Conservation (phyloP, 2,888 invertebrate species). For the Eumacrocentrus americanus region DNA sequence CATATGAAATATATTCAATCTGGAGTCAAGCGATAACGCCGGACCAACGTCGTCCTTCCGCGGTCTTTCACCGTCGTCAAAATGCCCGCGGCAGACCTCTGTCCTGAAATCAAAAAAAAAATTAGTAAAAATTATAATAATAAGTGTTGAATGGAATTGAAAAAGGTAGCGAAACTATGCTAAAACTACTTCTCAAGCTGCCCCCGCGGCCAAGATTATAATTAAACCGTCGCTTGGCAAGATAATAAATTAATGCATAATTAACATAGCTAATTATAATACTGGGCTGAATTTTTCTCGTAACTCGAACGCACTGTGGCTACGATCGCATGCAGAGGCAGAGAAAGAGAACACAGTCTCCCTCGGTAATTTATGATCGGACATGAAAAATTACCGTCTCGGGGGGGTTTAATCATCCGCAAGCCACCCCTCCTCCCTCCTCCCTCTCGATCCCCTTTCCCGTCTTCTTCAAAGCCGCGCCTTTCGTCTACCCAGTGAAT, state of each 20-base stretch:
- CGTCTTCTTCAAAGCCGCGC: constrained; percentile 21
- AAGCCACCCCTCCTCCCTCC: constrained; percentile 42
- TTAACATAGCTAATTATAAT: constrained; percentile 62
- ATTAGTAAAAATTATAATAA: no score
- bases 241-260: constrained; percentile 61
- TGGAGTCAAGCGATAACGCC: constrained; percentile 54
- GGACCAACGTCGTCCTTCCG: constrained; percentile 10
- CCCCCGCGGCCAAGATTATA: constrained; percentile 55
- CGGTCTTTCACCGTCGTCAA: neutral
- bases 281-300: constrained; percentile 57
- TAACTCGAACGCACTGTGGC: constrained; percentile 50
- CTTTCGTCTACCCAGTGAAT: constrained; percentile 10
- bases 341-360: constrained; percentile 27
- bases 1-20: constrained; percentile 63
- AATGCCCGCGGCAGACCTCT: neutral
- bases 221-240: constrained; percentile 59
- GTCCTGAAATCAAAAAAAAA: no score
- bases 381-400: constrained; percentile 61
- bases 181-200: constrained; percentile 56
- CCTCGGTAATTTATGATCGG: constrained; percentile 59
- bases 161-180: constrained; percentile 52
- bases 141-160: no score
- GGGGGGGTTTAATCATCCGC: constrained; percentile 58
- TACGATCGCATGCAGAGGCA: constrained; percentile 51
- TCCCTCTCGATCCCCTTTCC: constrained; percentile 34